Conservation (phyloP, 2,797 vertebrate genomes). For the Enoplosus armatus region DNA sequence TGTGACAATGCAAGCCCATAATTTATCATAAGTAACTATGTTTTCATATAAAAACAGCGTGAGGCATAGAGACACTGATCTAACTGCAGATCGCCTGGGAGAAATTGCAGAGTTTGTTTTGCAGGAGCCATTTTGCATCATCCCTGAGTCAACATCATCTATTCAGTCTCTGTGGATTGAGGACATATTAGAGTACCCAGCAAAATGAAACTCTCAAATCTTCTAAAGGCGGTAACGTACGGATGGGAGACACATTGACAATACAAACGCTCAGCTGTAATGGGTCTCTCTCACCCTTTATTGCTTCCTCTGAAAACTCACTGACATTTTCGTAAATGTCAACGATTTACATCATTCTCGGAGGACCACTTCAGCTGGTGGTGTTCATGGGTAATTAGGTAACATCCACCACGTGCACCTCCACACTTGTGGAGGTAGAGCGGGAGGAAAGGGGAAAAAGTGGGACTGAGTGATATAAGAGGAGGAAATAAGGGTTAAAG, state of each 20-base stretch:
- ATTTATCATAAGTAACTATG: slow-evolving; percentile 12
- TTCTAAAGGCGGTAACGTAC: slow-evolving; percentile 28
- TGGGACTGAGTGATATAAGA: slow-evolving; percentile 7
- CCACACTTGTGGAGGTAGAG: slow-evolving; percentile 17
- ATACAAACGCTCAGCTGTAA: slow-evolving; percentile 58
- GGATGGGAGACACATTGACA: slow-evolving; percentile 47
- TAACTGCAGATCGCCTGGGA: slow-evolving; percentile 27
- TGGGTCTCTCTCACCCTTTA: slow-evolving; percentile 53
- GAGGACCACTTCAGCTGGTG: slow-evolving; percentile 68
- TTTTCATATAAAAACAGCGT: slow-evolving; percentile 28
- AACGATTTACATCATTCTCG: slow-evolving; percentile 74
- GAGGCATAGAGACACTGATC: slow-evolving; percentile 10
- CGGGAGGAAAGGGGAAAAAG: slow-evolving; percentile 4
- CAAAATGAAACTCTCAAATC: slow-evolving; percentile 68
- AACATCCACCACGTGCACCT: slow-evolving; percentile 39
- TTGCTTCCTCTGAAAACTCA: slow-evolving; percentile 70
- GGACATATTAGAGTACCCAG: slow-evolving; percentile 18
- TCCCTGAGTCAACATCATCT: slow-evolving; percentile 51
- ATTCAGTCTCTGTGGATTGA: slow-evolving; percentile 44
- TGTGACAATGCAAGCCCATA: neutral
- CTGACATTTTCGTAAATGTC: slow-evolving; percentile 83
- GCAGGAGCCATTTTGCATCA: slow-evolving; percentile 37
- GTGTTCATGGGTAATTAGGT: slow-evolving; percentile 72
- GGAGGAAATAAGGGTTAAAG: neutral
- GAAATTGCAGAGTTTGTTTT: slow-evolving; percentile 34